phyloP scores from a whole-genome alignment of 2,888 invertebrate species.

The Hyalella azteca region DNA sequence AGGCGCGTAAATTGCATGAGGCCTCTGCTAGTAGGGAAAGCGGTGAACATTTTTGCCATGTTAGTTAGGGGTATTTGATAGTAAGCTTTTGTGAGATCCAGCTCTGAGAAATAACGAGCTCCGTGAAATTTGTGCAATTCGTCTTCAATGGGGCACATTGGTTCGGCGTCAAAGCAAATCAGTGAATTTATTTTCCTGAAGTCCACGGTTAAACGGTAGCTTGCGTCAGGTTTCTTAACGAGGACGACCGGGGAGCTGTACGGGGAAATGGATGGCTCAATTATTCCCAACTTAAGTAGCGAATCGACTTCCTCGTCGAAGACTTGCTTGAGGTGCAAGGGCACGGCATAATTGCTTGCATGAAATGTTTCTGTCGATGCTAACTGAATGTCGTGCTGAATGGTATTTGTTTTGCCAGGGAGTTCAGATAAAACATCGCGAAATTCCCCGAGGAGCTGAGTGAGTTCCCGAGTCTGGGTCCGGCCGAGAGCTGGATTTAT shows the following conservation, averaged over 20 bases:
- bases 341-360: background rate
- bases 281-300: background rate
- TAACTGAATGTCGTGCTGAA: no score
- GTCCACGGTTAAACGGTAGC: no score
- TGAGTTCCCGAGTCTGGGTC: no score
- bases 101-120: slow-evolving; percentile 36
- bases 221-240: background rate
- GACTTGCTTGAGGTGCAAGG: background rate
- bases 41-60: background rate
- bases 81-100: slow-evolving; percentile 36
- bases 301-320: background rate
- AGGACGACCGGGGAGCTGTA: background rate
- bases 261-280: background rate
- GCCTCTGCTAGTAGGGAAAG: slow-evolving; percentile 33
- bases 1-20: slow-evolving; percentile 38
- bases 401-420: no score
- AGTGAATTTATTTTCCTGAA: slow-evolving; percentile 4
- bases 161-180: slow-evolving; percentile 37
- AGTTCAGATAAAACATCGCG: no score
- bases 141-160: slow-evolving; percentile 27
- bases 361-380: no score
- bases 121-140: slow-evolving; percentile 28
- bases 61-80: background rate
- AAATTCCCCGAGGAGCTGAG: no score
- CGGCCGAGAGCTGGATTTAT: no score